Percentiles rank a stretch among this genome's conserved stretches.
Conservation (phyloP, 2,888 invertebrate species). For the Acanthococcus lagerstroemiae region DNA sequence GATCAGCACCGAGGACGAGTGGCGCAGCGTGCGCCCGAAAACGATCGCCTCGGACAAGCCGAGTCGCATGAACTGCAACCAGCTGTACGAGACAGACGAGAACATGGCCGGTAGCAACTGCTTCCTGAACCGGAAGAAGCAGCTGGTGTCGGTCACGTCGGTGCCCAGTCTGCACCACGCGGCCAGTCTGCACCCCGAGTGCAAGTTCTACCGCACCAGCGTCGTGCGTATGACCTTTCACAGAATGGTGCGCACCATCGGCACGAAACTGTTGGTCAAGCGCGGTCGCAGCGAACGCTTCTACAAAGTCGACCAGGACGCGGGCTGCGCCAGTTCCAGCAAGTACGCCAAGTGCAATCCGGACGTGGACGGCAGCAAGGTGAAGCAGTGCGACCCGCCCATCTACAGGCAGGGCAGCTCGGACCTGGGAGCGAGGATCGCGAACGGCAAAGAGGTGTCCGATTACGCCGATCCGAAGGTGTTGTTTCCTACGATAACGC, state of each 20-base stretch:
- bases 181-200: conserved; percentile 52
- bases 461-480: conserved; percentile 76
- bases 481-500: conserved; percentile 45
- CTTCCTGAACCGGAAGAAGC: conserved; percentile 4
- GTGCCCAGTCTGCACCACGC: conserved; percentile 41
- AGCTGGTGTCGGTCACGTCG: conserved; percentile 42
- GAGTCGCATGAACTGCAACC: conserved; percentile 49
- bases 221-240: conserved; percentile 37
- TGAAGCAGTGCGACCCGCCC: conserved; percentile 15
- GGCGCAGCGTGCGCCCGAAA: conserved; percentile 47
- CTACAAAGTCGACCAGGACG: conserved; percentile 35
- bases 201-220: conserved; percentile 24
- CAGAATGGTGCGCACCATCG: conserved; percentile 39
- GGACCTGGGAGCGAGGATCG: conserved; percentile 74
- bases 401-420: conserved; percentile 70
- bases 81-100: conserved; percentile 44
- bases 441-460: conserved; percentile 47
- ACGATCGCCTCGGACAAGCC: conserved; percentile 62
- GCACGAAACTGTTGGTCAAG: conserved; percentile 40
- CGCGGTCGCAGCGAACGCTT: conserved; percentile 40
- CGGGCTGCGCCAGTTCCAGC: background rate
- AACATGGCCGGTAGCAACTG: background rate
- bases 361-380: conserved; percentile 33
- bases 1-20: conserved; percentile 42
- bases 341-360: background rate